Evolutionary conservation across 2,888 invertebrate species (phyloP).

Genomic region (Biston stratarius): DNA sequence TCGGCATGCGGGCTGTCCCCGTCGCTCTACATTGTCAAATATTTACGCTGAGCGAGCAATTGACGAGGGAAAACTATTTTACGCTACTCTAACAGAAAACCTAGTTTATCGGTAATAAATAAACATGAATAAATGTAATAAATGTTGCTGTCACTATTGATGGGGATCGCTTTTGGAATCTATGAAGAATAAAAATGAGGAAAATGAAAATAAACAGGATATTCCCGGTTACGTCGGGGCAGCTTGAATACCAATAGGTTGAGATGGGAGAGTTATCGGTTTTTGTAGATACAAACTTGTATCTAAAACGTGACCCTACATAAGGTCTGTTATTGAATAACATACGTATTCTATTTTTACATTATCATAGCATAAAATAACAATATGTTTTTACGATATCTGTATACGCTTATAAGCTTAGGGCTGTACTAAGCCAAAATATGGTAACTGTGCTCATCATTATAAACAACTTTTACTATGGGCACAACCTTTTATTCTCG

Average conservation of each 20-base stretch:
- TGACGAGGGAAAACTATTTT: conserved; percentile 69
- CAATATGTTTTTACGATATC: no score
- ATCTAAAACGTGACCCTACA: conserved; percentile 14
- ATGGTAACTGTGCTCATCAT: no score
- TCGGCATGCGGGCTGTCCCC: conserved; percentile 46
- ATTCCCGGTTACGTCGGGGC: conserved; percentile 18
- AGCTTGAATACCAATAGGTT: conserved; percentile 36
- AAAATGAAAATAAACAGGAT: conserved; percentile 36
- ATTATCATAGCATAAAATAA: neutral
- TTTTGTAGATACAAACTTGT: conserved; percentile 20
- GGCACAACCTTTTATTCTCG: no score
- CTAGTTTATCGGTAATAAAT: conserved; percentile 56
- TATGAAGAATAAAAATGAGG: conserved; percentile 35
- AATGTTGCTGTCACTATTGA: conserved; percentile 42
- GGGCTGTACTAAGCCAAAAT: no score
- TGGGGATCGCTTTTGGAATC: conserved; percentile 34
- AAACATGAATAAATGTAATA: conserved; percentile 52
- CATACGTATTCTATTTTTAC: neutral
- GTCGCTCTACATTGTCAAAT: conserved; percentile 60
- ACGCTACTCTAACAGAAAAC: conserved; percentile 54
- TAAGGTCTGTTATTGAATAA: neutral
- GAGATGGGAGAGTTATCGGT: conserved; percentile 27
- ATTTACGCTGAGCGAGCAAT: conserved; percentile 61
- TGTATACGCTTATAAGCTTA: no score
- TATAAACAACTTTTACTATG: no score